These are phyloP conservation scores for Nannoperca australis DNA, from an alignment of 2,797 vertebrate species.

Conservation along the genomic window DNA sequence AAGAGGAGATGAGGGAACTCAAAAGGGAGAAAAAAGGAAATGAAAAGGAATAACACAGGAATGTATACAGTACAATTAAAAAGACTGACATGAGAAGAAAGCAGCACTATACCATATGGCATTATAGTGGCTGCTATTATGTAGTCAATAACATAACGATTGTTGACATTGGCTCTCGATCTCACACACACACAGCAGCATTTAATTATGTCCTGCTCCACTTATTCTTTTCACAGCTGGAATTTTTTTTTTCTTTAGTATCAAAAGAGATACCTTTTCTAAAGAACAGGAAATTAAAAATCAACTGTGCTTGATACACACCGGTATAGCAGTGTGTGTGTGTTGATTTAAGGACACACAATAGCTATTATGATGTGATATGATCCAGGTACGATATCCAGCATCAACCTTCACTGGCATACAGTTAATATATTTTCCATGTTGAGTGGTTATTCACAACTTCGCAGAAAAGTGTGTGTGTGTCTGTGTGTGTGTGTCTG, in stretches of 20 bases:
- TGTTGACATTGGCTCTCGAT: constrained; percentile 20
- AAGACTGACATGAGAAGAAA: constrained; percentile 2
- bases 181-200: background rate
- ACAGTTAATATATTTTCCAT: constrained; percentile 21
- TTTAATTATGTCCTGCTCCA: constrained; percentile 13
- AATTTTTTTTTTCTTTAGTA: background rate
- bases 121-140: constrained; percentile 34
- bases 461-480: constrained; percentile 10
- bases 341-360: background rate
- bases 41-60: background rate
- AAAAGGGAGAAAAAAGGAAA: background rate
- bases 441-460: constrained; percentile 12
- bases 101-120: background rate
- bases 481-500: constrained; percentile 2
- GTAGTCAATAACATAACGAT: constrained; percentile 38
- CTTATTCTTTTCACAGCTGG: constrained; percentile 16
- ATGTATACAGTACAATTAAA: background rate
- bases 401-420: background rate
- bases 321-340: background rate
- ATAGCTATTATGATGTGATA: background rate
- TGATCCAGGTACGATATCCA: background rate
- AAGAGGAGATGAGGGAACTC: background rate
- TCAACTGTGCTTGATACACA: background rate
- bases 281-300: constrained; percentile 47
- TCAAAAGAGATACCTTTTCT: background rate